A percentile compares a stretch with the other conserved stretches of the same genome.
These are phyloP conservation scores for Sandelia bainsii DNA, from an alignment of 2,797 vertebrate genomes.

Conservation along the genomic window DNA sequence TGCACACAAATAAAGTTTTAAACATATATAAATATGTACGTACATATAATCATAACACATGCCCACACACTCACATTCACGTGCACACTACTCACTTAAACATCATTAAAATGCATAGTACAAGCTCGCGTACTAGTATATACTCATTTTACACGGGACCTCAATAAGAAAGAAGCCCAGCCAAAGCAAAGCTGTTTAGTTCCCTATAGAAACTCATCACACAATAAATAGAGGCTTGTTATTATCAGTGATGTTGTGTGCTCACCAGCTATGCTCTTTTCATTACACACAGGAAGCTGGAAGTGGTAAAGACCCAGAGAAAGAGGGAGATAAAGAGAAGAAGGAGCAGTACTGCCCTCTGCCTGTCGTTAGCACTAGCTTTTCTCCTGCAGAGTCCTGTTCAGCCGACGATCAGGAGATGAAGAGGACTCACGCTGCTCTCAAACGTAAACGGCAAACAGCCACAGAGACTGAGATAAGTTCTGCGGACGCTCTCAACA, in stretches of 20 bases:
- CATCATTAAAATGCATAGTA: no score
- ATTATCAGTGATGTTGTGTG: neutral
- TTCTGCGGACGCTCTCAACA: constrained; percentile 40
- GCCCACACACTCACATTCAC: no score
- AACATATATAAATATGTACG: no score
- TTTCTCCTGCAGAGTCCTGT: constrained; percentile 44
- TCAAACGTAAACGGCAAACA: constrained; percentile 60
- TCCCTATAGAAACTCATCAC: neutral
- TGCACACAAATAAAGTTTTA: no score
- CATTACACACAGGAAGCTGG: constrained; percentile 40
- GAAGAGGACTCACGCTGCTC: constrained; percentile 21
- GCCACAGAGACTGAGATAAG: constrained; percentile 46
- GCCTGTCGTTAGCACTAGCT: constrained; percentile 52
- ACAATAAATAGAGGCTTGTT: neutral
- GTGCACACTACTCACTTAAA: no score
- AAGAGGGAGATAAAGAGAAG: constrained; percentile 49
- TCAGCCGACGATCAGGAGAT: constrained; percentile 41
- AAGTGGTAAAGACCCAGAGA: constrained; percentile 50
- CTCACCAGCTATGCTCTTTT: neutral
- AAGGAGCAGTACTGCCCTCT: constrained; percentile 34
- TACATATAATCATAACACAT: no score
- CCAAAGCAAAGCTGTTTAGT: no score
- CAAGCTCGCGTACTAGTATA: no score
- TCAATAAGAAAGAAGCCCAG: no score
- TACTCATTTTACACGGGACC: no score